Percentiles rank a stretch among this genome's conserved stretches.
These are phyloP conservation scores for Drosophila multiciliata DNA, from an alignment of 2,888 invertebrate species.

Conservation along the genomic window DNA sequence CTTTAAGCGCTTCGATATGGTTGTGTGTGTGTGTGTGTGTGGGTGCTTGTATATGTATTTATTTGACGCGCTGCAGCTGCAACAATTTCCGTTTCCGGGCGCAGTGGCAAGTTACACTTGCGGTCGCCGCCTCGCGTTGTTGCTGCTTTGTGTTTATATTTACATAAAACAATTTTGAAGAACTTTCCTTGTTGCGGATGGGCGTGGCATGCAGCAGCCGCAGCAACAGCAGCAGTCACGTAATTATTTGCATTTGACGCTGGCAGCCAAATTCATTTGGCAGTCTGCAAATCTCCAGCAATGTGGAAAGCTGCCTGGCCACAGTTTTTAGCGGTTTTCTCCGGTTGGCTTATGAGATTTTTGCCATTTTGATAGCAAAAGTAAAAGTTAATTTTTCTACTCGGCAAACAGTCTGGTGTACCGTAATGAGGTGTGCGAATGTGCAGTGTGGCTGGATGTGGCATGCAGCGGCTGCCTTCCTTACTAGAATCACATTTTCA, in stretches of 20 bases:
- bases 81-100: constrained; percentile 77
- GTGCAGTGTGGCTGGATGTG: constrained; percentile 12
- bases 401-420: constrained; percentile 29
- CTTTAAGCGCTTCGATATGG: constrained; percentile 42
- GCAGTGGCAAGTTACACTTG: constrained; percentile 46
- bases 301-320: constrained; percentile 18
- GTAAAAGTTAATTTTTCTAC: constrained; percentile 37
- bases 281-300: constrained; percentile 19
- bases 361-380: constrained; percentile 14
- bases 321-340: constrained; percentile 21
- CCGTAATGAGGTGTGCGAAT: constrained; percentile 28
- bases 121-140: constrained; percentile 23
- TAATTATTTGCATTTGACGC: constrained; percentile 73
- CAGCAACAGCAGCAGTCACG: constrained; percentile 17
- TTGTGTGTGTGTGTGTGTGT: constrained; percentile 7
- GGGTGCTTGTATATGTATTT: constrained; percentile 45
- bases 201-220: constrained; percentile 33
- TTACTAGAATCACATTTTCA: constrained; percentile 46
- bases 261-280: constrained; percentile 55
- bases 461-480: constrained; percentile 20
- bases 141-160: constrained; percentile 63
- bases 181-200: constrained; percentile 52
- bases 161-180: constrained; percentile 77
- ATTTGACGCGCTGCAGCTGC: constrained; percentile 71
- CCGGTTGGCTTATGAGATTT: constrained; percentile 47